Conservation (phyloP, 2,113 vertebrate genomes). For the Jaculus jaculus region DNA sequence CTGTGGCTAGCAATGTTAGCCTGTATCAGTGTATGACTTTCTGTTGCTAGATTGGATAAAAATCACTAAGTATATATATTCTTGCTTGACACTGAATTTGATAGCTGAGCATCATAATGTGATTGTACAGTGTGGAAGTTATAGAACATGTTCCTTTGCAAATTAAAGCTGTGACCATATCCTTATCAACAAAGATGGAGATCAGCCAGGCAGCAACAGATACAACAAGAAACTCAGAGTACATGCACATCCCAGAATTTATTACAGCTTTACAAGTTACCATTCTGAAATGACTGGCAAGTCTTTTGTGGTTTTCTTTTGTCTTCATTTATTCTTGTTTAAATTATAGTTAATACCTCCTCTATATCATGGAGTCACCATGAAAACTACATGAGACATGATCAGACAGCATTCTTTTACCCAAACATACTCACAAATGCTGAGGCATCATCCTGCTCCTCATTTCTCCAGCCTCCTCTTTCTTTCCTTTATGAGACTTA, state of each 20-base stretch:
- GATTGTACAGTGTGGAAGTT: background rate
- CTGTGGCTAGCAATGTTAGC: background rate
- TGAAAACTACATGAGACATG: background rate
- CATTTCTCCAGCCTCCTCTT: background rate
- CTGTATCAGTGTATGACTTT: background rate
- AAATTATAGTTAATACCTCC: background rate
- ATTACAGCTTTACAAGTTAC: accelerated
- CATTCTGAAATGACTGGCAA: background rate
- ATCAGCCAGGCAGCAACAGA: too few species aligned
- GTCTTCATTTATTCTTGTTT: background rate
- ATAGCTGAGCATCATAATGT: background rate
- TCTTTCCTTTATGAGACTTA: background rate
- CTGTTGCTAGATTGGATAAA: background rate
- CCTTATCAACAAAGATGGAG: too few species aligned
- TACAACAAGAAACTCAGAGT: background rate
- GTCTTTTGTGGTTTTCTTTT: too few species aligned
- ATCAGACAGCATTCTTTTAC: background rate
- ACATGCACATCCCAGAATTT: background rate
- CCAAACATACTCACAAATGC: background rate
- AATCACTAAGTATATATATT: background rate
- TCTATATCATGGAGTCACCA: background rate
- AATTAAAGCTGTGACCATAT: too few species aligned
- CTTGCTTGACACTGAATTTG: background rate
- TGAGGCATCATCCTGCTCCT: too few species aligned
- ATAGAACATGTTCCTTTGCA: background rate